Evolutionary conservation across 2,888 invertebrate species (phyloP).

Genomic region (Escarpia spicata): DNA sequence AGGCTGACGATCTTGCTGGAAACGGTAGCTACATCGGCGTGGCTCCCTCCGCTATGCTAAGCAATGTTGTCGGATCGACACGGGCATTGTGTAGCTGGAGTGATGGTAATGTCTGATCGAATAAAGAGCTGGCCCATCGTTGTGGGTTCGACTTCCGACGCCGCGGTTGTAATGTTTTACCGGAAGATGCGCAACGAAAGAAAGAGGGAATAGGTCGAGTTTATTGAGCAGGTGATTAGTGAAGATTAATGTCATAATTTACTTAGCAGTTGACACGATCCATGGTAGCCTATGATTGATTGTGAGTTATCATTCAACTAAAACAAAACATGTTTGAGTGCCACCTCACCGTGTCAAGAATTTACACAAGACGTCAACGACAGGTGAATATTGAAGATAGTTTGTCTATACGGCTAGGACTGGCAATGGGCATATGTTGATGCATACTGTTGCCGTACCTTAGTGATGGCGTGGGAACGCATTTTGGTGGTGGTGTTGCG

Average conservation of each 20-base stretch:
- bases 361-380: too few species aligned
- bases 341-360: too few species aligned
- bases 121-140: not conserved
- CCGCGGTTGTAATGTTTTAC: not conserved
- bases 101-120: not conserved
- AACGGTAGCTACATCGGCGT: not conserved
- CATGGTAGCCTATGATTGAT: not conserved
- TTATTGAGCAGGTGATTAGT: not conserved
- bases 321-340: not conserved
- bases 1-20: not conserved
- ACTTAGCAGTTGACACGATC: not conserved
- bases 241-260: not conserved
- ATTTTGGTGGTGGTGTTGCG: too few species aligned
- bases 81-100: not conserved
- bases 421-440: too few species aligned
- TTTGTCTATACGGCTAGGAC: too few species aligned
- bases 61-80: not conserved
- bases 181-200: not conserved
- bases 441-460: too few species aligned
- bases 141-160: not conserved
- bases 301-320: not conserved
- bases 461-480: too few species aligned
- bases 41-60: not conserved
- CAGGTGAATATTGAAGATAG: too few species aligned
- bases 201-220: not conserved